A percentile compares a stretch with the other conserved stretches of the same genome.
Evolutionary conservation across 2,113 vertebrate genomes (phyloP).

Genomic region (Toxostoma redivivum): DNA sequence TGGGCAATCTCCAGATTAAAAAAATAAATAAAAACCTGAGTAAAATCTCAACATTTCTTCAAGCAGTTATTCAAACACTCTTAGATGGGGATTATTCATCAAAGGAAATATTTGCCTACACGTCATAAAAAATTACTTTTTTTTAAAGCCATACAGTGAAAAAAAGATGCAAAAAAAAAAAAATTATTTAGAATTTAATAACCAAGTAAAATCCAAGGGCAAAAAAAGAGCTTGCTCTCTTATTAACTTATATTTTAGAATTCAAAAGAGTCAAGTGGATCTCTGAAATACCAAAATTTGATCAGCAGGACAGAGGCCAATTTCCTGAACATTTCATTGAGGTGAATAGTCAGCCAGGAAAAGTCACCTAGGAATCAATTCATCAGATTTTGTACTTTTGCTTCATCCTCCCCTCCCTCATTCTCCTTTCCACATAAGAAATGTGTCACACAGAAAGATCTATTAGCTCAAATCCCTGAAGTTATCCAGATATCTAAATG

Average conservation of each 20-base stretch:
- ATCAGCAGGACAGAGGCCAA: background rate
- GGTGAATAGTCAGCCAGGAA: background rate
- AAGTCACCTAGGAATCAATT: background rate
- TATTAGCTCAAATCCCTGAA: conserved; percentile 21
- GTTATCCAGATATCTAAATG: conserved; percentile 24
- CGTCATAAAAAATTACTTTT: background rate
- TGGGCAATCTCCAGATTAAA: background rate
- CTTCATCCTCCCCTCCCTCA: background rate
- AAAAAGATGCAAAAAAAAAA: background rate
- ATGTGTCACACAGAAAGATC: background rate
- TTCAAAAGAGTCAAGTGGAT: background rate
- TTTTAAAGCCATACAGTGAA: background rate
- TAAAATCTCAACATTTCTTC: background rate
- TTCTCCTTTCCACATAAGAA: background rate
- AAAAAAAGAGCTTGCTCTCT: background rate
- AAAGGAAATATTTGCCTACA: background rate
- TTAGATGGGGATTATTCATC: background rate
- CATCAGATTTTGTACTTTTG: background rate
- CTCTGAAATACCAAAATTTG: conserved; percentile 9
- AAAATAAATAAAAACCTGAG: background rate
- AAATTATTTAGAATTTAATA: background rate
- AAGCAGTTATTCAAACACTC: background rate
- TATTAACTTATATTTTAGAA: conserved; percentile 1
- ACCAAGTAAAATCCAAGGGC: background rate
- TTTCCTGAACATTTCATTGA: conserved; percentile 25